Evolutionary conservation across 2,888 invertebrate species (phyloP).

Genomic region (Clanis bilineata): DNA sequence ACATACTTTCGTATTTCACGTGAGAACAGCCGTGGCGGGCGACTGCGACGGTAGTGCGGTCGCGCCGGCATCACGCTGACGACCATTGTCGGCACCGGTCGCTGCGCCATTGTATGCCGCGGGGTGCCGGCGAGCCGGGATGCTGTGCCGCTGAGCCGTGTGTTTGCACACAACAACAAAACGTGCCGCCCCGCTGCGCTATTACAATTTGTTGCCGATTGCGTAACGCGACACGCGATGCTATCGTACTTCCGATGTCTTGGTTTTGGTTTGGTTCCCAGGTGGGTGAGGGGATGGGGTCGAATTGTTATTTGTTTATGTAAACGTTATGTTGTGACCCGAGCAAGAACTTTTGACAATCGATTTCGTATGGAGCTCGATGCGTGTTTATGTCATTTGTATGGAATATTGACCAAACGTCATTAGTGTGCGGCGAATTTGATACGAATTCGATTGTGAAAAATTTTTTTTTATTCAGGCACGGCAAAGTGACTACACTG

Average conservation of each 20-base stretch:
- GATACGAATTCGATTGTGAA: too few relatives aligned
- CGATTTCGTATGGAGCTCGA: too few relatives aligned
- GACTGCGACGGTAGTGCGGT: slow-evolving; percentile 36
- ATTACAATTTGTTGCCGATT: slow-evolving; percentile 67
- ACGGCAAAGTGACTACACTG: too few relatives aligned
- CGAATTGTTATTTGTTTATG: too few relatives aligned
- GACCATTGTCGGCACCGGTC: slow-evolving; percentile 52
- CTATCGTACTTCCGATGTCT: slow-evolving; percentile 20
- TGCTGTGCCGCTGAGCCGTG: slow-evolving; percentile 67
- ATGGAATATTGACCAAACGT: too few relatives aligned
- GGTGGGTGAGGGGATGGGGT: too few relatives aligned
- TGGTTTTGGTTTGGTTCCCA: neutral
- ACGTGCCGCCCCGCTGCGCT: slow-evolving; percentile 63
- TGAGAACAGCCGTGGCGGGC: slow-evolving; percentile 49
- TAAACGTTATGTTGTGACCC: too few relatives aligned
- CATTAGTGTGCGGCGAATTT: too few relatives aligned
- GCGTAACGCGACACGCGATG: slow-evolving; percentile 58
- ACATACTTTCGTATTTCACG: slow-evolving; percentile 58
- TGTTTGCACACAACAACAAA: slow-evolving; percentile 80
- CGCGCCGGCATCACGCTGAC: slow-evolving; percentile 61
- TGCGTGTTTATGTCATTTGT: too few relatives aligned
- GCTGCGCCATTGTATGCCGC: slow-evolving; percentile 19
- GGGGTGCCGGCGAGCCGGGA: slow-evolving; percentile 42
- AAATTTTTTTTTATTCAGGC: too few relatives aligned
- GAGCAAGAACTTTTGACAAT: too few relatives aligned